A percentile compares a stretch with the other conserved stretches of the same genome.
Evolutionary conservation across 2,888 invertebrate genomes (phyloP).

Genomic region (Melolontha melolontha): DNA sequence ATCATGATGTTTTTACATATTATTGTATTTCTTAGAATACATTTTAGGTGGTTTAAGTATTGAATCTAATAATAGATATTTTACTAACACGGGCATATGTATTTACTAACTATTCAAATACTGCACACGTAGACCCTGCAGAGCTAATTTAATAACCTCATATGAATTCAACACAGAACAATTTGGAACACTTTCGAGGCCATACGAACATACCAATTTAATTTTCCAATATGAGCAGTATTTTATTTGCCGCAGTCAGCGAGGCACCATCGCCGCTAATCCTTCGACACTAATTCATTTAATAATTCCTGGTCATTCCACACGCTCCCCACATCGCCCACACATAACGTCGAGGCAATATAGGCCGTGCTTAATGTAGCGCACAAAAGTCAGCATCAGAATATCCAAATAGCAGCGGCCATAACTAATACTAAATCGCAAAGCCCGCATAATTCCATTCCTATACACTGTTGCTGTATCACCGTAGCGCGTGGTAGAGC

Average conservation of each 20-base stretch:
- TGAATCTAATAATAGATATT: no score
- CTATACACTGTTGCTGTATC: not conserved
- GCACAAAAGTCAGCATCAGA: constrained; percentile 48
- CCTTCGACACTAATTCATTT: constrained; percentile 43
- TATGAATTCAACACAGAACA: no score
- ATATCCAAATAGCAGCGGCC: constrained; percentile 47
- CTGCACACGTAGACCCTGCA: no score
- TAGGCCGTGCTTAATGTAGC: constrained; percentile 47
- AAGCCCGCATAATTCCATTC: constrained; percentile 48
- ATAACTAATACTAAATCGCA: constrained; percentile 51
- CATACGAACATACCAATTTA: constrained; percentile 13
- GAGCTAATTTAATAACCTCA: no score
- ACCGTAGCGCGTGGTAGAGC: no score
- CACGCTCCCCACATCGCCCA: constrained; percentile 9
- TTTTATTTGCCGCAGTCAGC: constrained; percentile 40
- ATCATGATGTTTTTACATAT: no score
- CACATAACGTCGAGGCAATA: constrained; percentile 18
- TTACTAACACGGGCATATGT: no score
- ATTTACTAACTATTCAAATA: no score
- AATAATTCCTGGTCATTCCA: constrained; percentile 45
- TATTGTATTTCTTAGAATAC: no score
- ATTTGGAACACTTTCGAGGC: no score
- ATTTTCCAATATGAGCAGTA: constrained; percentile 35
- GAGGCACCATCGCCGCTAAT: constrained; percentile 32
- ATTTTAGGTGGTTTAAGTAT: no score